Conservation (phyloP, 2,888 invertebrate genomes). For the Bombylius major region DNA sequence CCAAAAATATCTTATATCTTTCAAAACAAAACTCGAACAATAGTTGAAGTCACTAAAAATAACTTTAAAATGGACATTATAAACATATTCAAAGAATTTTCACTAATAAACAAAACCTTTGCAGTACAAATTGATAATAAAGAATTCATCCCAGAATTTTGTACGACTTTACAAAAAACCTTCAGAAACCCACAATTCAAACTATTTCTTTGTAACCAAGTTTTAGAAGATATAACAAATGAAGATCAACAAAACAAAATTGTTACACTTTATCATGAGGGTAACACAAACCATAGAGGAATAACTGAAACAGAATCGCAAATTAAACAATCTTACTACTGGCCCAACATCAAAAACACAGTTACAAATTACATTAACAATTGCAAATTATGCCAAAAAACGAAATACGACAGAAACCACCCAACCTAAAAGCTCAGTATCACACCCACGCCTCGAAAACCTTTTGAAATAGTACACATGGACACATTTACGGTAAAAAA, state of each 20-base stretch:
- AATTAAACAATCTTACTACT: background rate
- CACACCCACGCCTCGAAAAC: background rate
- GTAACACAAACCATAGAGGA: background rate
- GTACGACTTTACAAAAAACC: too few species aligned
- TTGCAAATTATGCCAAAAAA: background rate
- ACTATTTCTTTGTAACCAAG: too few species aligned
- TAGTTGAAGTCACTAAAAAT: too few species aligned
- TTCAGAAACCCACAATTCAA: background rate
- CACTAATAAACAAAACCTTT: too few species aligned
- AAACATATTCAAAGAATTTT: too few species aligned
- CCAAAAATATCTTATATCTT: too few species aligned
- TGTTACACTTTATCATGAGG: background rate
- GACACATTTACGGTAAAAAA: background rate
- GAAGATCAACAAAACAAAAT: background rate
- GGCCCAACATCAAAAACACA: background rate
- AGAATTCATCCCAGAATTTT: background rate
- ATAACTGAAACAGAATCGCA: background rate
- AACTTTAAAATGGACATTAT: too few species aligned
- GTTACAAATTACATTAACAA: background rate
- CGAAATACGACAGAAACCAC: background rate
- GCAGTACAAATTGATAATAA: background rate
- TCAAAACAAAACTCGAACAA: too few species aligned
- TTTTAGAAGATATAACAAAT: too few species aligned
- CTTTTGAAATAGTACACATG: slow-evolving; percentile 29
- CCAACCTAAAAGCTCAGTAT: background rate